These are phyloP conservation scores for Nemapogon koenigi DNA, from an alignment of 2,888 invertebrate species.

Conservation along the genomic window DNA sequence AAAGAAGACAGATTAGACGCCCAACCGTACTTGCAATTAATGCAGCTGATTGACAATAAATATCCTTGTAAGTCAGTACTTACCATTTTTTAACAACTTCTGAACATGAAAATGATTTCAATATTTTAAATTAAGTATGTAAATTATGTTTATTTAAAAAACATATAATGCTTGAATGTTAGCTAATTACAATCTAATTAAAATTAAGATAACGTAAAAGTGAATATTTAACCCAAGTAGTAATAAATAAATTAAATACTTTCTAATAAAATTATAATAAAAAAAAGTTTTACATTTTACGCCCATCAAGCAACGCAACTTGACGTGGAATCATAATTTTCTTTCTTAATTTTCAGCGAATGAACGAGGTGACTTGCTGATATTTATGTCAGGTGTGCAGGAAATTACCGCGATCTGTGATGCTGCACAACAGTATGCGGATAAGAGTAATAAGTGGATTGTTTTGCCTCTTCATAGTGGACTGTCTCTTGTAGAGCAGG, in stretches of 20 bases:
- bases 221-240: too few relatives aligned
- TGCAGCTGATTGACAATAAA: conserved; percentile 91
- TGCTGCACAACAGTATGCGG: conserved; percentile 82
- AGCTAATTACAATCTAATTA: too few relatives aligned
- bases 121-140: too few relatives aligned
- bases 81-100: too few relatives aligned
- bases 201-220: too few relatives aligned
- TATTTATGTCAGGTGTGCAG: conserved; percentile 94
- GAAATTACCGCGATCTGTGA: conserved; percentile 90
- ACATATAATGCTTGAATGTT: too few relatives aligned
- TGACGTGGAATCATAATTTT: too few relatives aligned
- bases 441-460: conserved; percentile 86
- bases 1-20: conserved; percentile 85
- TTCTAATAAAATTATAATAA: neutral
- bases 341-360: conserved; percentile 45
- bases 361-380: conserved; percentile 91
- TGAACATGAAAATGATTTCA: too few relatives aligned
- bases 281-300: too few relatives aligned
- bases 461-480: conserved; percentile 92
- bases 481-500: conserved; percentile 92
- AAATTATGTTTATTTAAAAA: too few relatives aligned
- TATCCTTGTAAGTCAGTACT: conserved; percentile 76
- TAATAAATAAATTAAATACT: too few relatives aligned
- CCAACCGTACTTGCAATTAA: conserved; percentile 88
- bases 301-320: too few relatives aligned